Evolutionary conservation across 2,888 invertebrate species (phyloP).

Genomic region (Eretmocerus hayati): DNA sequence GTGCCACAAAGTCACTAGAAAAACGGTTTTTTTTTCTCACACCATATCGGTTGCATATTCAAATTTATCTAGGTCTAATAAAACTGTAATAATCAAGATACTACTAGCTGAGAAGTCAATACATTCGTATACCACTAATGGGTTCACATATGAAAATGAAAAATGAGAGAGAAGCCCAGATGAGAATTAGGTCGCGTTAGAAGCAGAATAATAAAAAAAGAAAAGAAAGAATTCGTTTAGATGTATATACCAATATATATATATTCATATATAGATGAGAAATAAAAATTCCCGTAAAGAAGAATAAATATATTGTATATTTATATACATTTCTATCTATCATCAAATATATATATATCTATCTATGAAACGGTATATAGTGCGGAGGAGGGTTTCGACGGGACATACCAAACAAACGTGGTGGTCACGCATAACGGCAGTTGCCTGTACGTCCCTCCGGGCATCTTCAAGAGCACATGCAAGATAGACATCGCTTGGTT

Average conservation of each 20-base stretch:
- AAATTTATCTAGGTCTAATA: too few relatives aligned
- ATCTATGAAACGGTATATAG: slow-evolving; percentile 51
- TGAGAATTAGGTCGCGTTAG: background rate
- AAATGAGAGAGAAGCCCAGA: background rate
- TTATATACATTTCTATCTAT: too few relatives aligned
- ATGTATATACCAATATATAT: too few relatives aligned
- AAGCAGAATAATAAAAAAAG: background rate
- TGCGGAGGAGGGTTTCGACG: slow-evolving; percentile 99
- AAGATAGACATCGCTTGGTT: slow-evolving; percentile 99
- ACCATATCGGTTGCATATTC: too few relatives aligned
- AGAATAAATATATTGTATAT: too few relatives aligned
- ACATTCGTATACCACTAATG: too few relatives aligned
- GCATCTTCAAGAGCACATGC: slow-evolving; percentile 99
- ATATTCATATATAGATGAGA: too few relatives aligned
- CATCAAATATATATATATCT: background rate
- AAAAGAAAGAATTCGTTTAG: background rate
- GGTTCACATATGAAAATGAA: too few relatives aligned
- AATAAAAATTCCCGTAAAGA: background rate
- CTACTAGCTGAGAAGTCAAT: too few relatives aligned
- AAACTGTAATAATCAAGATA: too few relatives aligned
- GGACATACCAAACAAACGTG: slow-evolving; percentile 99
- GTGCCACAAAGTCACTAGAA: too few relatives aligned
- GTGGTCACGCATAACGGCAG: slow-evolving; percentile 97
- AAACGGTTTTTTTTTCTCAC: too few relatives aligned
- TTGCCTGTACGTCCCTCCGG: slow-evolving; percentile 99